A percentile compares a stretch with the other conserved stretches of the same genome.
Conservation (phyloP, 2,888 invertebrate genomes). For the Fragum whitleyi region DNA sequence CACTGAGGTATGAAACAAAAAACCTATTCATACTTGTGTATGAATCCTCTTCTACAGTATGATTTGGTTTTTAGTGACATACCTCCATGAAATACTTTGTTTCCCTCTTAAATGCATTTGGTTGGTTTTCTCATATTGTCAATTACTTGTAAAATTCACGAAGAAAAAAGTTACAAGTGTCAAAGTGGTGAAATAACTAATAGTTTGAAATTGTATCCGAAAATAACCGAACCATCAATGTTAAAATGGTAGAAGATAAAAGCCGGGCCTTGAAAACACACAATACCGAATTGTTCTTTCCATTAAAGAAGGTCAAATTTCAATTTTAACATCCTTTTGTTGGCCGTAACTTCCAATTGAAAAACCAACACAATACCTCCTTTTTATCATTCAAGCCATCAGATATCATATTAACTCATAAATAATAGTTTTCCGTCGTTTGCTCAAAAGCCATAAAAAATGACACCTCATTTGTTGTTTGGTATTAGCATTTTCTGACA, state of each 20-base stretch:
- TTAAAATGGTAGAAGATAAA: constrained; percentile 11
- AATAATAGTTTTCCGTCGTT: constrained; percentile 17
- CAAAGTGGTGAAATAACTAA: constrained; percentile 4
- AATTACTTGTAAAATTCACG: neutral
- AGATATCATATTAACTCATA: constrained; percentile 33
- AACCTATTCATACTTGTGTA: too few relatives aligned
- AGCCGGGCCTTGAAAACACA: constrained; percentile 1
- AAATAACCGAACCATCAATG: constrained; percentile 19
- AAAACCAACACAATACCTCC: constrained; percentile 14
- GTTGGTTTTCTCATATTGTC: neutral
- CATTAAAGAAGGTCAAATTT: constrained; percentile 26
- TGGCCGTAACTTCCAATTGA: constrained; percentile 12
- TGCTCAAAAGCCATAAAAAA: constrained; percentile 24
- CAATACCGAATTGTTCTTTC: constrained; percentile 28
- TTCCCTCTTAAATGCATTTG: too few relatives aligned
- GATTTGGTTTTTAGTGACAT: too few relatives aligned
- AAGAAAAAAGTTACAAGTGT: neutral
- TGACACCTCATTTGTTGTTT: constrained; percentile 12
- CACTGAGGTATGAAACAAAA: too few relatives aligned
- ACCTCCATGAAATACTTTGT: too few relatives aligned
- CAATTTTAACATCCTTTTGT: constrained; percentile 31
- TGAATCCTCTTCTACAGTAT: too few relatives aligned
- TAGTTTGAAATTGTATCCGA: constrained; percentile 22
- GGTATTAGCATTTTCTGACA: constrained; percentile 1
- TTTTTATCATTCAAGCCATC: constrained; percentile 22